phyloP scores from a whole-genome alignment of 1,140 invertebrate genomes.

The Myzus persicae region DNA sequence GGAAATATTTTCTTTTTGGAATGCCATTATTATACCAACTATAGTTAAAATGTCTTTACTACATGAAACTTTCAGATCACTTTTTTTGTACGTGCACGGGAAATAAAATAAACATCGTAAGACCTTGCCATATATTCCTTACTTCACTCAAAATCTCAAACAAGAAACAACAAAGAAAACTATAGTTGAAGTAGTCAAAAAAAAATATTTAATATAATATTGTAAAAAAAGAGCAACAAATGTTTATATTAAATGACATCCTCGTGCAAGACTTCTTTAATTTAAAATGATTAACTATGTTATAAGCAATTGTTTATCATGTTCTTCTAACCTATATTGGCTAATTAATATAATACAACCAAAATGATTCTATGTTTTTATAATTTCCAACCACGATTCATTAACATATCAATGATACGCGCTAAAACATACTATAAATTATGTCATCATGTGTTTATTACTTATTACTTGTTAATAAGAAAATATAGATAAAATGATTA shows the following conservation, averaged over 20 bases:
- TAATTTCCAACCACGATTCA: neutral
- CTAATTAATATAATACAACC: neutral
- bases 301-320: neutral
- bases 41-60: neutral
- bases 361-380: neutral
- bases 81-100: neutral
- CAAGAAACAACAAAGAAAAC: neutral
- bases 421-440: neutral
- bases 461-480: neutral
- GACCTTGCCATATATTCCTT: neutral
- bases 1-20: neutral
- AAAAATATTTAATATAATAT: neutral
- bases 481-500: neutral
- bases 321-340: neutral
- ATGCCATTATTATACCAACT: neutral
- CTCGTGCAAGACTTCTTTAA: neutral
- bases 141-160: neutral
- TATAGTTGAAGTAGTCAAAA: too few relatives aligned
- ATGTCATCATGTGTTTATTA: neutral
- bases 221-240: neutral
- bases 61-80: neutral
- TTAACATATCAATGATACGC: neutral
- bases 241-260: neutral
- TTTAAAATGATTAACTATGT: neutral
- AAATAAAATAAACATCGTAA: neutral